phyloP scores from a whole-genome alignment of 35 echinoderm and acorn worm genomes.

The Ptychodera flava region DNA sequence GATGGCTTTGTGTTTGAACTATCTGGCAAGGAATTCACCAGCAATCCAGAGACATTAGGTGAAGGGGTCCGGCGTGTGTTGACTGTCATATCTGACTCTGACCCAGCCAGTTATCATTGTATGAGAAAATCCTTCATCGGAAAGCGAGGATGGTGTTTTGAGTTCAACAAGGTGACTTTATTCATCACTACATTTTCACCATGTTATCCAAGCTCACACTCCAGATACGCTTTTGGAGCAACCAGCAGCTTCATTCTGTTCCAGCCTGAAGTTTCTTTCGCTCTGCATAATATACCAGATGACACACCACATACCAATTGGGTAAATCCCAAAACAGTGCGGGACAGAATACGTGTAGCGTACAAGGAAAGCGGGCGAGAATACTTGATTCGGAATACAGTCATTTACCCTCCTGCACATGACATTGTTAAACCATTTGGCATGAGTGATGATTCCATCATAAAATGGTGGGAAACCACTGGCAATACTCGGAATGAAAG shows the following conservation, averaged over 20 bases:
- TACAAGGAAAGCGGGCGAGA: background rate
- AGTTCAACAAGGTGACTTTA: background rate
- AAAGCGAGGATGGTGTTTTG: background rate
- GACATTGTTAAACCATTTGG: background rate
- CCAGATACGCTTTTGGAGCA: background rate
- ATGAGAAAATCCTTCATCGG: background rate
- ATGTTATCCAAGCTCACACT: background rate
- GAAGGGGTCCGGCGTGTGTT: background rate
- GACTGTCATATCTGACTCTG: background rate
- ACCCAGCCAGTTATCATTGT: background rate
- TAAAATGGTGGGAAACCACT: background rate
- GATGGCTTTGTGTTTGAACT: background rate
- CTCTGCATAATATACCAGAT: background rate
- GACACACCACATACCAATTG: background rate
- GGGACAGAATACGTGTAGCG: background rate
- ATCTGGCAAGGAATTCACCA: background rate
- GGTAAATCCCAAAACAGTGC: background rate
- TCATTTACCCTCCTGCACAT: background rate
- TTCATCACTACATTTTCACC: background rate
- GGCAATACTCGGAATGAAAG: background rate
- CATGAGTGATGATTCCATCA: background rate
- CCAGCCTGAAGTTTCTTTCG: background rate
- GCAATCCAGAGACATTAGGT: background rate
- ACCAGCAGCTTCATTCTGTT: background rate
- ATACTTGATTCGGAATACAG: background rate